Conservation (phyloP, 1,140 invertebrate genomes). For the Eumaeus atala region DNA sequence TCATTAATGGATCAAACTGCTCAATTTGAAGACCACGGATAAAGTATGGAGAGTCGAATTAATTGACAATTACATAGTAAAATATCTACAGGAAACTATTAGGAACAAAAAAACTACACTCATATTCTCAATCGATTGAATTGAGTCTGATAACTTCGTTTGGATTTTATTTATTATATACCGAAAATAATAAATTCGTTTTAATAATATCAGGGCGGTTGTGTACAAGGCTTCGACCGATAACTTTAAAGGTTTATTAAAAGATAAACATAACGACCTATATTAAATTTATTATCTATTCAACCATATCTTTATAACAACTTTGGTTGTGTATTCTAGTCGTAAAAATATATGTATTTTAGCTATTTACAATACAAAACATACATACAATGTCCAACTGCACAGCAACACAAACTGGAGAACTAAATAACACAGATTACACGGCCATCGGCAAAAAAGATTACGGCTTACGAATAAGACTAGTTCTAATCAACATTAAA, state of each 20-base stretch:
- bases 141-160: conserved; percentile 12
- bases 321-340: conserved; percentile 73
- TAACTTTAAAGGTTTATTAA: conserved; percentile 53
- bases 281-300: conserved; percentile 67
- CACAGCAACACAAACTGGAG: conserved; percentile 66
- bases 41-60: conserved; percentile 44
- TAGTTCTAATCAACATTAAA: conserved; percentile 42
- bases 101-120: conserved; percentile 59
- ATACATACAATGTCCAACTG: conserved; percentile 70
- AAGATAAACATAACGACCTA: conserved; percentile 69
- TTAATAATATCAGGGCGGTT: conserved; percentile 65
- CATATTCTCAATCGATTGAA: conserved; percentile 25
- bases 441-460: conserved; percentile 54
- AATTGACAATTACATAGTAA: conserved; percentile 58
- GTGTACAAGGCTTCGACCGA: conserved; percentile 54
- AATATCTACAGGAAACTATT: conserved; percentile 52
- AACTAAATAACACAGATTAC: conserved; percentile 71
- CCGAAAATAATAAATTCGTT: conserved; percentile 63
- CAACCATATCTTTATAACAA: conserved; percentile 73
- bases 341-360: conserved; percentile 73
- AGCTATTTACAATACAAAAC: conserved; percentile 71
- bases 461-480: conserved; percentile 44
- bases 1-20: conserved; percentile 55
- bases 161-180: conserved; percentile 38
- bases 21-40: conserved; percentile 44